Evolutionary conservation across 2,797 vertebrate species (phyloP).

Genomic region (Arrhamphus sclerolepis): DNA sequence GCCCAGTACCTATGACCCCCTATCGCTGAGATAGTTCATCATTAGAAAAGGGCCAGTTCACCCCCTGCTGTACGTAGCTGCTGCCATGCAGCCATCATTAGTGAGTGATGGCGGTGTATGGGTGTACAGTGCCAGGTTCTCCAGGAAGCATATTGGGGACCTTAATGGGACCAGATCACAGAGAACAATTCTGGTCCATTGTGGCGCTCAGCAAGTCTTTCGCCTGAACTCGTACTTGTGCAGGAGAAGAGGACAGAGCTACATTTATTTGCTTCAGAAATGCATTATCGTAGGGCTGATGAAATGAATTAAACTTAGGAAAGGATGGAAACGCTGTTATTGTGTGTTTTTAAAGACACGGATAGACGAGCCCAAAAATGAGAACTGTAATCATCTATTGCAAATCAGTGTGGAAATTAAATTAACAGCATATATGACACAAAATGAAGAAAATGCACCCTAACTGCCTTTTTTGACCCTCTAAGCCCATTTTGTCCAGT

Average conservation of each 20-base stretch:
- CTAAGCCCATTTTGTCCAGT: conserved; percentile 65
- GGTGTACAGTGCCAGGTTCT: conserved; percentile 36
- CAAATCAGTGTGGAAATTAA: conserved; percentile 8
- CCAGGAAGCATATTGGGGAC: conserved; percentile 42
- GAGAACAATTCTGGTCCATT: conserved; percentile 28
- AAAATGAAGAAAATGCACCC: conserved; percentile 23
- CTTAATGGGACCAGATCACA: conserved; percentile 29
- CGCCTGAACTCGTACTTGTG: conserved; percentile 29
- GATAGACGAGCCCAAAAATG: background rate
- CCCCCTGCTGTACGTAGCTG: conserved; percentile 64
- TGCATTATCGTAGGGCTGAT: conserved; percentile 21
- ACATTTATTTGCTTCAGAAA: conserved; percentile 46
- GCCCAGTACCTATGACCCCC: conserved; percentile 59
- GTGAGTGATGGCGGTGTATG: conserved; percentile 52
- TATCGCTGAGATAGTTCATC: conserved; percentile 70
- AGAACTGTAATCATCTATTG: background rate
- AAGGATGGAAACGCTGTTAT: background rate
- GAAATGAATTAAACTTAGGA: conserved; percentile 27
- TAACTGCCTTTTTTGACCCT: conserved; percentile 54
- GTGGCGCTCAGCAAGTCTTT: conserved; percentile 37
- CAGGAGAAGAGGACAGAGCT: conserved; percentile 17
- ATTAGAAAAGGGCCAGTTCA: conserved; percentile 70
- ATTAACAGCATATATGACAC: conserved; percentile 11
- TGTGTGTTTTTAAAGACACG: conserved; percentile 20
- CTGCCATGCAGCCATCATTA: conserved; percentile 71